These are phyloP conservation scores for Vollenhovia emeryi DNA, from an alignment of 1,140 invertebrate species.

Conservation along the genomic window DNA sequence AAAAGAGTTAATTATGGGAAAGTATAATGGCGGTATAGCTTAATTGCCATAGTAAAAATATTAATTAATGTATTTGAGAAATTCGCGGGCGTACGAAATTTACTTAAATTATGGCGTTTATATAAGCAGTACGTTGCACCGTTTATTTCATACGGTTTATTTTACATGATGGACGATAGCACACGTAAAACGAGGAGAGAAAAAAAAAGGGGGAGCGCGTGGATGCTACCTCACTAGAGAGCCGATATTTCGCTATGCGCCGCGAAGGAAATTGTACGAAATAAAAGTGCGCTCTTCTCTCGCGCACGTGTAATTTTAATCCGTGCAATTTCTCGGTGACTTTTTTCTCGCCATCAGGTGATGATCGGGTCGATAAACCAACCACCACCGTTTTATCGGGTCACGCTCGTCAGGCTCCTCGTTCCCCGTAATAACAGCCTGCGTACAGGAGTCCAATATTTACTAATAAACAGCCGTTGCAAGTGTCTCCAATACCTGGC, in stretches of 20 bases:
- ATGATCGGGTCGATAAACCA: conserved; percentile 52
- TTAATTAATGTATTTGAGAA: neutral
- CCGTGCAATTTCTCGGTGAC: conserved; percentile 41
- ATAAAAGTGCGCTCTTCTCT: conserved; percentile 29
- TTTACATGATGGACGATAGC: conserved; percentile 16
- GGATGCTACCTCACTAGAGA: conserved; percentile 25
- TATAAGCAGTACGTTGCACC: neutral
- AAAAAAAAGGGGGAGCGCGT: neutral
- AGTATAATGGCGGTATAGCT: neutral
- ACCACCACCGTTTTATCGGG: conserved; percentile 48
- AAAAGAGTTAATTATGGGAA: neutral
- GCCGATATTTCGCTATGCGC: conserved; percentile 25
- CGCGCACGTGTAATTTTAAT: conserved; percentile 45
- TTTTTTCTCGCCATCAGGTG: conserved; percentile 33
- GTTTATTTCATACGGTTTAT: neutral
- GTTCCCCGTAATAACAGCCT: conserved; percentile 42
- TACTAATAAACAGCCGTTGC: conserved; percentile 51
- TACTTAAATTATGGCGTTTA: conserved; percentile 19
- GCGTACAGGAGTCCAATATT: conserved; percentile 43
- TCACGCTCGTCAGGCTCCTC: conserved; percentile 40
- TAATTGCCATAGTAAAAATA: neutral
- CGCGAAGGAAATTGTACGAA: conserved; percentile 36
- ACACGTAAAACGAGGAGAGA: neutral
- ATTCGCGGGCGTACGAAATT: neutral
- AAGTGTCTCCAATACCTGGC: conserved; percentile 38